Conservation (phyloP, 1,140 invertebrate genomes). For the Drosophila repletoides region DNA sequence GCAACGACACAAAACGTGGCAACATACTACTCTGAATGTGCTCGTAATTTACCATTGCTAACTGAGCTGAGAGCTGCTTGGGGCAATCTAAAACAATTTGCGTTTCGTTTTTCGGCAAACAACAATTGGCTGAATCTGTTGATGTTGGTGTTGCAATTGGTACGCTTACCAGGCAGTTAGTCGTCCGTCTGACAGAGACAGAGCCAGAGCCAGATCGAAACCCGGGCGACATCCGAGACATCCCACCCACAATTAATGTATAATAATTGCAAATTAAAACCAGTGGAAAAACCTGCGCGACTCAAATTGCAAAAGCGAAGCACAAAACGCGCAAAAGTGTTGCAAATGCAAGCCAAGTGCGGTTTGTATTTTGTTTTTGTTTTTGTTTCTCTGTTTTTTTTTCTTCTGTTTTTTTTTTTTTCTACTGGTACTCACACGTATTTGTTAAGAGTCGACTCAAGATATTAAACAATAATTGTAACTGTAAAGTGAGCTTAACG, state of each 20-base stretch:
- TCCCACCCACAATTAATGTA: conserved; percentile 78
- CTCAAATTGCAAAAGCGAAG: conserved; percentile 55
- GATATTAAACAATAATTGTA: conserved; percentile 81
- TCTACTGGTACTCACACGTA: conserved; percentile 29
- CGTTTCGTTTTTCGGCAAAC: conserved; percentile 47
- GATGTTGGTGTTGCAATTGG: conserved; percentile 32
- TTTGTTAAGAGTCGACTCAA: conserved; percentile 62
- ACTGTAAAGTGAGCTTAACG: conserved; percentile 81
- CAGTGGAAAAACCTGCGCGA: conserved; percentile 33
- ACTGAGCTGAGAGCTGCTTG: conserved; percentile 20
- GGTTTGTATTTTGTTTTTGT: too few relatives aligned
- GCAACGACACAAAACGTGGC: conserved; percentile 75
- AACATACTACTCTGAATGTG: conserved; percentile 68
- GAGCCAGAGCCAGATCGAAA: conserved; percentile 23
- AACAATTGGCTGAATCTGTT: conserved; percentile 23
- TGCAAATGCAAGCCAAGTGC: conserved; percentile 61
- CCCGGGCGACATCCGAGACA: conserved; percentile 33
- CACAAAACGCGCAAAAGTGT: conserved; percentile 57
- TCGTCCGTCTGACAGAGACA: not conserved
- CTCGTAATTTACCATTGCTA: conserved; percentile 54
- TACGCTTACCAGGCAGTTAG: not conserved
- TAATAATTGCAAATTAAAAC: conserved; percentile 74
- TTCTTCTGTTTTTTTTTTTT: conserved; percentile 7
- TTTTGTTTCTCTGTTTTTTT: conserved; percentile 6
- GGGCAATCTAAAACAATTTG: conserved; percentile 74